Conservation (phyloP, 2,797 vertebrate species). For the Acipenser ruthenus region DNA sequence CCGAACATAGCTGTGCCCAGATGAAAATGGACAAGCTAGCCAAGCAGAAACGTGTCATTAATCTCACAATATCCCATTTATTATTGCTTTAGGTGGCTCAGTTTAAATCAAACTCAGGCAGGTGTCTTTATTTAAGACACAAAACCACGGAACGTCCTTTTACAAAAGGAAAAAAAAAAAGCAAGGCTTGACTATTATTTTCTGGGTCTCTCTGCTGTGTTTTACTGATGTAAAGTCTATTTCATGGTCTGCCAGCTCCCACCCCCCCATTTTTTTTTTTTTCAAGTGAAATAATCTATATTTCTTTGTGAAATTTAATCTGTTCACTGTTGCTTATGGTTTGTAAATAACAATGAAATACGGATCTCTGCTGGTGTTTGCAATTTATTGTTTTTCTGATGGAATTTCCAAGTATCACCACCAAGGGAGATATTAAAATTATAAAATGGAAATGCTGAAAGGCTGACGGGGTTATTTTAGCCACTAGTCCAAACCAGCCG, state of each 20-base stretch:
- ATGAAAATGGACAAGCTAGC: too few relatives aligned
- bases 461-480: too few relatives aligned
- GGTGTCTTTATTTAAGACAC: conserved; percentile 59
- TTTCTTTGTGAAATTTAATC: conserved; percentile 37
- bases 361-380: conserved; percentile 17
- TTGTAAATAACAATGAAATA: conserved; percentile 35
- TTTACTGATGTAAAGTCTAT: conserved; percentile 62
- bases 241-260: conserved; percentile 54
- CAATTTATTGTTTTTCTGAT: background rate
- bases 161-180: conserved; percentile 38
- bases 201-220: conserved; percentile 37
- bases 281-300: conserved; percentile 53
- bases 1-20: background rate
- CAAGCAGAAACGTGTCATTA: too few relatives aligned
- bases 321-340: conserved; percentile 30
- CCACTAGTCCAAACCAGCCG: too few relatives aligned
- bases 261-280: conserved; percentile 43
- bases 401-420: too few relatives aligned
- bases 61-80: too few relatives aligned
- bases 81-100: background rate
- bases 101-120: conserved; percentile 33
- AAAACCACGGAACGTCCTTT: conserved; percentile 33
- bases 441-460: too few relatives aligned
- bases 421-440: too few relatives aligned
- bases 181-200: conserved; percentile 39